Evolutionary conservation across 2,113 vertebrate genomes (phyloP).

Genomic region (Pipa parva): DNA sequence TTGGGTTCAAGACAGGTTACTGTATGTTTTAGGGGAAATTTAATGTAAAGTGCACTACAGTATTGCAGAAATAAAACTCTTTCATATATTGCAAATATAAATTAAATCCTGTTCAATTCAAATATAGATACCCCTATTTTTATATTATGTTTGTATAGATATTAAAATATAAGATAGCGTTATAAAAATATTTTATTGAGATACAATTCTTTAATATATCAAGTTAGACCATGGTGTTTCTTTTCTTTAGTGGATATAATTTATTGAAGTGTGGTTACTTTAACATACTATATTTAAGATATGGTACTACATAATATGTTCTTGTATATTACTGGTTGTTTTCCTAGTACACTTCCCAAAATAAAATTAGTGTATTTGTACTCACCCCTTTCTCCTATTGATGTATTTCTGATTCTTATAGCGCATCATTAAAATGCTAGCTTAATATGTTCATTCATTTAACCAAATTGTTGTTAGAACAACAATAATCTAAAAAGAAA

Average conservation of each 20-base stretch:
- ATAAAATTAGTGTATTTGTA: too few species aligned
- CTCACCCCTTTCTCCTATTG: too few species aligned
- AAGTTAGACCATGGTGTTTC: background rate
- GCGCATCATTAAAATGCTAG: too few species aligned
- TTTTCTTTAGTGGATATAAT: background rate
- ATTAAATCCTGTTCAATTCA: too few species aligned
- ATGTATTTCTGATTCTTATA: too few species aligned
- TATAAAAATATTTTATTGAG: background rate
- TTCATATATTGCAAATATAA: background rate
- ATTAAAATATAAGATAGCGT: background rate
- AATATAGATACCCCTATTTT: too few species aligned
- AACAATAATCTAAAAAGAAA: too few species aligned
- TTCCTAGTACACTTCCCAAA: too few species aligned
- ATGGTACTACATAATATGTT: background rate
- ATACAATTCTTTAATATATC: background rate
- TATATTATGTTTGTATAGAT: background rate
- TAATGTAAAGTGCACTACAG: background rate
- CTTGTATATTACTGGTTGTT: too few species aligned
- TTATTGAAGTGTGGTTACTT: background rate
- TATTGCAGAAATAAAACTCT: background rate
- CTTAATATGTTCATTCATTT: too few species aligned
- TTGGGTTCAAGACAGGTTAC: background rate
- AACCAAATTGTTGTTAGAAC: too few species aligned
- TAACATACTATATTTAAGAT: background rate
- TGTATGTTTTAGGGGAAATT: background rate